Evolutionary conservation across 2,113 vertebrate species (phyloP).

Genomic region (Paraplagusia blochii): DNA sequence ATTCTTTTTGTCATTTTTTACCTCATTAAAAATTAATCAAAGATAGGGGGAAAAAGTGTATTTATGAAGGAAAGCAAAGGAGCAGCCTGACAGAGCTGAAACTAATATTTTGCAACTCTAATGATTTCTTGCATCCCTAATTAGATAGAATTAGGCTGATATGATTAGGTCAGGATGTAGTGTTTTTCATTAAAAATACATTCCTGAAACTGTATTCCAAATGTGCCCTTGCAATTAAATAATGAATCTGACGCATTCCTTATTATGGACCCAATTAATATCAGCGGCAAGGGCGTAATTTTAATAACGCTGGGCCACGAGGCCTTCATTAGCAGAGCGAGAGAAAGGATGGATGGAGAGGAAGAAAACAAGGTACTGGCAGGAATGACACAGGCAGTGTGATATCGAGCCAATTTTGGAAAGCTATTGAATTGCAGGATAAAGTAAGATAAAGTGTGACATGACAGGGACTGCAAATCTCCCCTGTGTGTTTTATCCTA

Average conservation of each 20-base stretch:
- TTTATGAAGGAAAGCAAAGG: constrained; percentile 86
- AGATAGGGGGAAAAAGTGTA: constrained; percentile 85
- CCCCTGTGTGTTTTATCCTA: constrained; percentile 20
- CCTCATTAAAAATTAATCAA: constrained; percentile 98
- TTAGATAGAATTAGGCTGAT: constrained; percentile 99
- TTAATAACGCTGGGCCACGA: constrained; percentile 93
- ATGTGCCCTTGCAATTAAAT: constrained; percentile 99
- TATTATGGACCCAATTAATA: constrained; percentile 98
- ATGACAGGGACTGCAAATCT: constrained; percentile 10
- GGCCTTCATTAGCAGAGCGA: constrained; percentile 86
- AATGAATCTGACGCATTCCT: constrained; percentile 93
- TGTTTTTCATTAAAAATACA: constrained; percentile 99
- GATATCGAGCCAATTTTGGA: constrained; percentile 45
- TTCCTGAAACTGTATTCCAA: constrained; percentile 97
- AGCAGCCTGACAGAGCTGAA: constrained; percentile 90
- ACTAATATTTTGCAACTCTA: constrained; percentile 99
- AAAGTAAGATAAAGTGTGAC: constrained; percentile 20
- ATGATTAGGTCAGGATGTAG: constrained; percentile 99
- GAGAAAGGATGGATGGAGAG: constrained; percentile 67
- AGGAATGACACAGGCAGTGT: constrained; percentile 58
- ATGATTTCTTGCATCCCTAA: constrained; percentile 99
- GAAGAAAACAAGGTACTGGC: constrained; percentile 75
- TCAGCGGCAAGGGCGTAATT: constrained; percentile 88
- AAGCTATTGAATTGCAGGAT: constrained; percentile 44
- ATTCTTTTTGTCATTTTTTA: constrained; percentile 95